Evolutionary conservation across 2,888 invertebrate genomes (phyloP), one percentile per base, ranked within the genome.

Genomic region (Cloeon dipterum): DNA sequence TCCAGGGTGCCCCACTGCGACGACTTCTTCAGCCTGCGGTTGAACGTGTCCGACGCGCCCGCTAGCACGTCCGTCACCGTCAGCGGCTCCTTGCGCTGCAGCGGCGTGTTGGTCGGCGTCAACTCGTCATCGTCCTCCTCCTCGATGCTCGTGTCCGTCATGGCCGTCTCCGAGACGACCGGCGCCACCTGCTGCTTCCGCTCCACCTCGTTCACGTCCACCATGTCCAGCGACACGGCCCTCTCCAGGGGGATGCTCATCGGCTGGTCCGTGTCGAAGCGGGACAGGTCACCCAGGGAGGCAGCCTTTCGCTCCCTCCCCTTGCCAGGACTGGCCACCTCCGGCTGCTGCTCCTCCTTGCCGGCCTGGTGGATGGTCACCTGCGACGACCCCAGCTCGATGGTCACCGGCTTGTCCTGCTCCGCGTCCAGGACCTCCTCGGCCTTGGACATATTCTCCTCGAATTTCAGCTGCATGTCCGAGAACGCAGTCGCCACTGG

Each of bases 191-290:
- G 74, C 19, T 73, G 62, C 47, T 75, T 75, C 47, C 73, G 73
- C 34, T 38, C 38, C 18, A 33, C 38, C 5, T 32, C 42, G 5
- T 46, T 46, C 0, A 62, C 52, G 36, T 66, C 65, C 2, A 73
- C 72, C 53, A 78, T 73, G 44, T 82, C 82, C 32, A 82, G 57
- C 47, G 81, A 81, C 50, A 81, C 78, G 1, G 82, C 79, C 42
- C 81, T 61, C 56, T 82, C 81, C 18, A 58, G 45, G 8, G 39
- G 39, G 5, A 35, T 35, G 5, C 39, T 26, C 17, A 32, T 26
- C 18, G 32, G 21, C 14, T 39, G 35, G 5, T 42, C 32, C 32
- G 37, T n/a, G 17, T 66, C 62, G 42, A 79, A 71, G 50, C 72
- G 70, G 0, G 78, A 77, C 35, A 82, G 56, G 54, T 82, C 81